phyloP scores from a whole-genome alignment of 53 echinoderm and acorn worm species.

The Astropecten irregularis region DNA sequence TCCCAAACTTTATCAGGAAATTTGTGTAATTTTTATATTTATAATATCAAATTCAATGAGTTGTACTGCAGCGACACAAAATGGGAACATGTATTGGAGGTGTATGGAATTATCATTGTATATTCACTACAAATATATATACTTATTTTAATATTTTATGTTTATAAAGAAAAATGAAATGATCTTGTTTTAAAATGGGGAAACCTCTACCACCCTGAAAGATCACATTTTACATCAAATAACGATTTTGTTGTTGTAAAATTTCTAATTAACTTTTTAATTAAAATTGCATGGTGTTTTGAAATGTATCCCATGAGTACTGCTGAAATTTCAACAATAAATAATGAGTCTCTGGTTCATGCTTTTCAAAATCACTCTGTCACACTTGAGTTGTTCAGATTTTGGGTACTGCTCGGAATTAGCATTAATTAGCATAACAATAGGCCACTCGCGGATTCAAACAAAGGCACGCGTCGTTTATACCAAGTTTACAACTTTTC shows the following conservation, averaged over 20 bases:
- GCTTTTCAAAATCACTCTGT: no score
- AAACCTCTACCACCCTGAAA: neutral
- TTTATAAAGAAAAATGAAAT: no score
- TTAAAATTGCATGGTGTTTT: no score
- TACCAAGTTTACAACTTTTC: conserved; percentile 27
- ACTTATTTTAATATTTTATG: no score
- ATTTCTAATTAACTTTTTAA: no score
- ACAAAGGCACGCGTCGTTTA: conserved; percentile 38
- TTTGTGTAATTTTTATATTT: conserved; percentile 6
- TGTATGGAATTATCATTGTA: neutral
- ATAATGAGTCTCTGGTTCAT: no score
- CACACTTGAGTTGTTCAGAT: neutral
- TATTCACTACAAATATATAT: no score
- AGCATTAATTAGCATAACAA: conserved; percentile 14
- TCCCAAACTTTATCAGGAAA: neutral
- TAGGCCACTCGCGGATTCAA: conserved; percentile 24
- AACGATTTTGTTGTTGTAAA: no score
- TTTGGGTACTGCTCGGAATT: neutral
- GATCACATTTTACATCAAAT: no score
- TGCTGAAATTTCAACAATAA: conserved; percentile 25
- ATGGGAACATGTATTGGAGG: neutral
- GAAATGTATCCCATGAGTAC: conserved; percentile 16
- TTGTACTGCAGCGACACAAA: neutral
- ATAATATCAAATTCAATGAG: neutral
- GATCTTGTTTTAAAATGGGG: neutral